Evolutionary conservation across 2,888 invertebrate species (phyloP).

Genomic region (Stomorhina lunata): DNA sequence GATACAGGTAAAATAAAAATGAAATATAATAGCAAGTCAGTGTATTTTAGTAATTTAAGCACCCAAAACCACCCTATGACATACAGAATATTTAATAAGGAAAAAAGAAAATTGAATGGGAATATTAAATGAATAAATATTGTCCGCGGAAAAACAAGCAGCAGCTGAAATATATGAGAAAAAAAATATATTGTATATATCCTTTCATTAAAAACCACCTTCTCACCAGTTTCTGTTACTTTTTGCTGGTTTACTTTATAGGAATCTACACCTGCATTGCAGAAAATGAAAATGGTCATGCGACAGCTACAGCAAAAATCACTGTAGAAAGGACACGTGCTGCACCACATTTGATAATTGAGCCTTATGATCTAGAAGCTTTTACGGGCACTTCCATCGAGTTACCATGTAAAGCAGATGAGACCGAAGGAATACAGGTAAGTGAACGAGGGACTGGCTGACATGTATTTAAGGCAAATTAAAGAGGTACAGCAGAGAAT

Average conservation of each 20-base stretch:
- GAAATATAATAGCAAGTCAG: neutral
- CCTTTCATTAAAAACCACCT: slow-evolving; percentile 18
- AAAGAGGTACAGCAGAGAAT: neutral
- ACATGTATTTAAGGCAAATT: slow-evolving; percentile 26
- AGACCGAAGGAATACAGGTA: slow-evolving; percentile 86
- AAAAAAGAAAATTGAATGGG: slow-evolving; percentile 51
- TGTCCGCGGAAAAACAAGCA: neutral
- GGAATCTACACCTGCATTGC: slow-evolving; percentile 81
- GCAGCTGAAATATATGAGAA: neutral
- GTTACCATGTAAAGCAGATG: slow-evolving; percentile 89
- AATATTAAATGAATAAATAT: slow-evolving; percentile 58
- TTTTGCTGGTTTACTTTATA: slow-evolving; percentile 51
- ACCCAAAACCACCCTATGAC: neutral
- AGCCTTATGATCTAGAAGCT: slow-evolving; percentile 89
- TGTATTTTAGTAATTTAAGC: neutral
- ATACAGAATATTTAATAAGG: slow-evolving; percentile 54
- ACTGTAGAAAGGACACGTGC: slow-evolving; percentile 81
- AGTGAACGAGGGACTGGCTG: slow-evolving; percentile 50
- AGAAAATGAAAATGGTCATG: slow-evolving; percentile 86
- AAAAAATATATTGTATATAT: neutral
- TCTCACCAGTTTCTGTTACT: neutral
- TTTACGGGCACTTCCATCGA: slow-evolving; percentile 88
- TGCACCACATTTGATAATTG: slow-evolving; percentile 83
- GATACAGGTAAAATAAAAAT: slow-evolving; percentile 83
- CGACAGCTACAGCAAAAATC: slow-evolving; percentile 85